Base-by-base conservation (phyloP, 2,888 invertebrate genomes). In the Brachypalpus laphriformis region DNA sequence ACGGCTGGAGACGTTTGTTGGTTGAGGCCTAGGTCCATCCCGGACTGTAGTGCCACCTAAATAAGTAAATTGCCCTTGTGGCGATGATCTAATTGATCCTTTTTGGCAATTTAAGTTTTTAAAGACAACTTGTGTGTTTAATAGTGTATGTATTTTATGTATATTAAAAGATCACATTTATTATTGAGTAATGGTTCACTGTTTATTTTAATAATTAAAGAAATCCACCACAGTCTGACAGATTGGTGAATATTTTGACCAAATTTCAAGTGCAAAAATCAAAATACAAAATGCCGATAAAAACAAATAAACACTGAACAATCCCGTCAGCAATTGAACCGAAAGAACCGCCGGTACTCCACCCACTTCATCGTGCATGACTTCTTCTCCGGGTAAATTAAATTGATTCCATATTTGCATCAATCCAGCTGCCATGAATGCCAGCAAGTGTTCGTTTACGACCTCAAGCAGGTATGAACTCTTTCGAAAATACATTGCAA, bases 401-500 rank as follows among this genome's bases (percentile, higher is more conserved):
- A 87, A 87, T 3, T 81, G 78, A 6, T 87, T 87, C 72, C 56
- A 89, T 3, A 87, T 87, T 4, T 86, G 70, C 6, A 89, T 77
- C 7, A 90, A 47, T 0, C 91, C 91, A 2, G 89, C 71, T 0
- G 89, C 87, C 87, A 90, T 89, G 66, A 90, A 89, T 9, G 82
- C 76, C 22, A 90, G 57, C 7, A 91, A 77, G 6, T 90, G 76
- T 0, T 76, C 76, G 34, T 90, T 87, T 5, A 89, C 37, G 8
- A 82, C 83, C 0, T 83, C 77, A 37, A 87, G 76, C 0, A 91
- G 59, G 51, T 89, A 91, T 3, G 89, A 90, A 28, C 91, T 88
- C 3, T 85, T 87, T 0, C 89, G 89, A 89, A 91, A 89, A 61
- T 89, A 91, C 63, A 91, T 66, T 0, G 90, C 88, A 2, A 91